phyloP scores from a whole-genome alignment of 1,140 invertebrate genomes.

The Tyrophagus putrescentiae region DNA sequence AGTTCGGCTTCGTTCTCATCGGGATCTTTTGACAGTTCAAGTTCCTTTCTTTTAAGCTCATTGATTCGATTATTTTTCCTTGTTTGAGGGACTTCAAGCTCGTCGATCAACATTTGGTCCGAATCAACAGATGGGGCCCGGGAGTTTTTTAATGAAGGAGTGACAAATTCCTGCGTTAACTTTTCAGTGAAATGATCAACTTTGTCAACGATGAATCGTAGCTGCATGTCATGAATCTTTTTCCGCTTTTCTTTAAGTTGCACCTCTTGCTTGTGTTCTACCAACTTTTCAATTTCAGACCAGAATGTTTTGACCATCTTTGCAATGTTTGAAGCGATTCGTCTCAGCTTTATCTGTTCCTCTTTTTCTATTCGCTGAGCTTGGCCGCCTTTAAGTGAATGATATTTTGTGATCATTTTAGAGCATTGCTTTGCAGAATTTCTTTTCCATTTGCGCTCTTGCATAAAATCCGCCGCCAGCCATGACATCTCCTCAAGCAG shows the following conservation, averaged over 20 bases:
- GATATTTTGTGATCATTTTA: constrained; percentile 81
- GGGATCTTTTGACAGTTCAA: constrained; percentile 2
- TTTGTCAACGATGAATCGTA: constrained; percentile 96
- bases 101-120: constrained; percentile 82
- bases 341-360: constrained; percentile 65
- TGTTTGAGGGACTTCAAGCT: constrained; percentile 87
- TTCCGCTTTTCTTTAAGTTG: constrained; percentile 85
- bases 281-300: constrained; percentile 87
- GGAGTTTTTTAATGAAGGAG: constrained; percentile 24
- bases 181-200: constrained; percentile 92
- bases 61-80: constrained; percentile 44
- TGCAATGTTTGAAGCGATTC: constrained; percentile 73
- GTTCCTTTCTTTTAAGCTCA: constrained; percentile 47
- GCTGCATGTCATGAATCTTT: constrained; percentile 84
- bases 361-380: constrained; percentile 79
- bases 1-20: constrained; percentile 33
- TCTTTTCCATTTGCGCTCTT: constrained; percentile 95
- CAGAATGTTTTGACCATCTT: constrained; percentile 91
- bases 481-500: constrained; percentile 96
- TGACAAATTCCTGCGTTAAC: constrained; percentile 63
- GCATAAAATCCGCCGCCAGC: constrained; percentile 90
- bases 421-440: constrained; percentile 71
- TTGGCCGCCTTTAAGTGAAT: constrained; percentile 77
- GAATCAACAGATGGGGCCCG: constrained; percentile 31
- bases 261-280: constrained; percentile 84